Conservation (phyloP, 2,113 vertebrate species). For the Heptranchias perlo region DNA sequence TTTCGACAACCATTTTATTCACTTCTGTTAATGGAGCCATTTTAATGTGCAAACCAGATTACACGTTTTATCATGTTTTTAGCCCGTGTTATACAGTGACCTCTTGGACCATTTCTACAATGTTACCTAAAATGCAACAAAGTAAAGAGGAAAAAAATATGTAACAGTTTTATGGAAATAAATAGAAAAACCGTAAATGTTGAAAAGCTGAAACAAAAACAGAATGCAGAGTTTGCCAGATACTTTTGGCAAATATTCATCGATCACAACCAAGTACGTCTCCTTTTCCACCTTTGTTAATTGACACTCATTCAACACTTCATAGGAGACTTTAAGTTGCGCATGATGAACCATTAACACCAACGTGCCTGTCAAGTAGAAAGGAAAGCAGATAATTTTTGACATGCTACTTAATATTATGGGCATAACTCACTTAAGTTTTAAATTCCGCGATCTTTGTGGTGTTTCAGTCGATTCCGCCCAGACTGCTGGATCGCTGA, state of each 20-base stretch:
- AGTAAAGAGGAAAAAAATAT: neutral
- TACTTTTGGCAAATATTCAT: neutral
- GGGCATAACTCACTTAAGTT: too few species aligned
- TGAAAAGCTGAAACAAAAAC: neutral
- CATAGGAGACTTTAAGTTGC: too few species aligned
- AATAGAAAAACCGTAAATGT: neutral
- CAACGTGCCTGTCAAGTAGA: too few species aligned
- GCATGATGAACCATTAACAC: too few species aligned
- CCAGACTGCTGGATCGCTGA: too few species aligned
- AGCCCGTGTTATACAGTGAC: neutral
- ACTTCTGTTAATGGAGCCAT: neutral
- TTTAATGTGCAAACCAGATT: neutral
- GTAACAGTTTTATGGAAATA: neutral
- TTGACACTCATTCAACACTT: neutral
- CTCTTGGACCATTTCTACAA: neutral
- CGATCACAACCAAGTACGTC: neutral
- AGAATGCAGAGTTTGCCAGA: neutral
- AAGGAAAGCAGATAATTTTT: too few species aligned
- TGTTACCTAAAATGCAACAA: neutral
- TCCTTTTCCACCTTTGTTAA: neutral
- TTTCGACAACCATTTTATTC: neutral
- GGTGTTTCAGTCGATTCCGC: too few species aligned
- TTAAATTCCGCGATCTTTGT: too few species aligned
- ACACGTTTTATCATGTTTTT: too few species aligned
- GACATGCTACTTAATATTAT: too few species aligned